Evolutionary conservation across 2,113 vertebrate genomes (phyloP).

Genomic region (Cinclus cinclus): DNA sequence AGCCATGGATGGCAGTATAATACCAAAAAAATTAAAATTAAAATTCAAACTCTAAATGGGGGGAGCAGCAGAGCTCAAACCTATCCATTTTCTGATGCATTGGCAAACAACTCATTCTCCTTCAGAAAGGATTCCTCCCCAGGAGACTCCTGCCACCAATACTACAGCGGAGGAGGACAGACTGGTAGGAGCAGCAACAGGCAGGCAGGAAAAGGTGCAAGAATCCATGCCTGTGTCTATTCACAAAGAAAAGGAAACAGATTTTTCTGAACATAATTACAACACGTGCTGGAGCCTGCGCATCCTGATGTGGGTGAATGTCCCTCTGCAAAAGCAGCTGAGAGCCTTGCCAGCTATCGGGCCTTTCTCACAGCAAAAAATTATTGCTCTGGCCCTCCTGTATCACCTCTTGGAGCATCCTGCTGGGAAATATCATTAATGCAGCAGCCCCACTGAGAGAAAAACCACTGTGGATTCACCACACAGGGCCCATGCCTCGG

Average conservation of each 20-base stretch:
- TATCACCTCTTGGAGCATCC: neutral
- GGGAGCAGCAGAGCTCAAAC: neutral
- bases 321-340: neutral
- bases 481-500: neutral
- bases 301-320: neutral
- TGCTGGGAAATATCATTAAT: neutral
- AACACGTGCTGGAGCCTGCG: rapidly evolving
- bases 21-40: neutral
- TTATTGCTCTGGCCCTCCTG: neutral
- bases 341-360: neutral
- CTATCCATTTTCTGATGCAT: rapidly evolving
- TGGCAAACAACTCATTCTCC: neutral
- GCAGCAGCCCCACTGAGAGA: neutral
- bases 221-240: neutral
- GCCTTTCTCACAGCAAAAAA: neutral
- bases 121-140: neutral
- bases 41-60: neutral
- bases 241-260: neutral
- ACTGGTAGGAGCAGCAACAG: neutral
- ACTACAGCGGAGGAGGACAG: neutral
- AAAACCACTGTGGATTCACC: neutral
- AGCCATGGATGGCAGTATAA: neutral
- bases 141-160: neutral
- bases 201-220: neutral
- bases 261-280: neutral